Evolutionary conservation across 1,140 invertebrate species (phyloP).

Genomic region (Drosophila sp.): DNA sequence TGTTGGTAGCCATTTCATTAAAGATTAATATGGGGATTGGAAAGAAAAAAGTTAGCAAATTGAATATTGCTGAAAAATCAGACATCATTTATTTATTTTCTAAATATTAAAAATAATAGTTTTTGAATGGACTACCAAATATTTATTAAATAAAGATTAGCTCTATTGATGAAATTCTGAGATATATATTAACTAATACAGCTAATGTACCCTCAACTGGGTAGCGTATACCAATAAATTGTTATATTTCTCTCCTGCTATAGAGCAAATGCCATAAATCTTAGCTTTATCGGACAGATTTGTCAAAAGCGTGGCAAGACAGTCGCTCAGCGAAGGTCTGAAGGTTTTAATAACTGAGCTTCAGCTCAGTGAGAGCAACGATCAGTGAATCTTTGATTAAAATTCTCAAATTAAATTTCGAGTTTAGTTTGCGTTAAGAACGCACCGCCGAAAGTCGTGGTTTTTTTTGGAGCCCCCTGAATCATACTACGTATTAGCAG

Average conservation of each 20-base stretch:
- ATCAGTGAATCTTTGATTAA: conserved; percentile 16
- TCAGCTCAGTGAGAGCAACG: conserved; percentile 13
- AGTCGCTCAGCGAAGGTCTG: conserved; percentile 33
- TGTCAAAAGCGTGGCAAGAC: conserved; percentile 78
- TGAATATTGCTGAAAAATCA: background rate
- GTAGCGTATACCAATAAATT: conserved; percentile 16
- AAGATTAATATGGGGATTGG: background rate
- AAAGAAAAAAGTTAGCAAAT: background rate
- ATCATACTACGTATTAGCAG: conserved; percentile 4
- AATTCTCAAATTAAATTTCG: conserved; percentile 29
- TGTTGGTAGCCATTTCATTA: background rate
- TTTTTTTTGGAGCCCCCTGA: background rate
- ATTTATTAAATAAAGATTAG: background rate
- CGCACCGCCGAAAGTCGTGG: background rate
- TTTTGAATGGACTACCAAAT: background rate
- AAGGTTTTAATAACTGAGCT: conserved; percentile 27
- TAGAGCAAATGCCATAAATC: conserved; percentile 61
- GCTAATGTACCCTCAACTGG: conserved; percentile 6
- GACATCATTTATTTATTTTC: background rate
- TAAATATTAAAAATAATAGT: background rate
- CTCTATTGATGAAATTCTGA: no score
- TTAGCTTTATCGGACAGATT: conserved; percentile 74
- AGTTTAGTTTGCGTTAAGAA: conserved; percentile 60
- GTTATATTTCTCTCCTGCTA: conserved; percentile 20
- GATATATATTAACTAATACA: background rate